phyloP scores from a whole-genome alignment of 2,797 vertebrate species.

The Harpagifer antarcticus region DNA sequence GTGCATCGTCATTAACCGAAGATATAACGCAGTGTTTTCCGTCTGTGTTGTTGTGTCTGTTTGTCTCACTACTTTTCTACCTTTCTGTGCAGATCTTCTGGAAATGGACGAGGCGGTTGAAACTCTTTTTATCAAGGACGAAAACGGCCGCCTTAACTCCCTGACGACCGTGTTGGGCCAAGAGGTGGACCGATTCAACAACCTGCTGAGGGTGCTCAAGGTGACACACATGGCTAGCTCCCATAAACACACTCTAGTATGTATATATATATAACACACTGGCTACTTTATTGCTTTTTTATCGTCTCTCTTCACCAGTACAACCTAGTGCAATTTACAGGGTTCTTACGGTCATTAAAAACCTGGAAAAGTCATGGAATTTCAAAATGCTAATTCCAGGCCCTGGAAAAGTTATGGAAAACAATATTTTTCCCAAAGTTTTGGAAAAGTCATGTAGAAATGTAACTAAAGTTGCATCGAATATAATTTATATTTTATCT shows the following conservation, averaged over 20 bases:
- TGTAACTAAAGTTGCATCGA: too few species aligned
- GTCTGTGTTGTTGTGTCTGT: not conserved
- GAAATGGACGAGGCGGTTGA: slow-evolving; percentile 85
- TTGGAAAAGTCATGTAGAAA: too few species aligned
- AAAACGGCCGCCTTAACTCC: slow-evolving; percentile 85
- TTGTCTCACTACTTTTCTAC: not conserved
- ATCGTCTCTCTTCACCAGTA: too few species aligned
- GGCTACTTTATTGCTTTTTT: too few species aligned
- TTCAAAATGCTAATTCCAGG: too few species aligned
- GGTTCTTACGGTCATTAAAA: too few species aligned
- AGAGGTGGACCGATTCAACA: slow-evolving; percentile 90
- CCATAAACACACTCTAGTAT: not conserved
- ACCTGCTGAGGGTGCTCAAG: slow-evolving; percentile 82
- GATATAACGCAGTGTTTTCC: not conserved
- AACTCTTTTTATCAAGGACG: slow-evolving; percentile 82
- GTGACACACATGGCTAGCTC: slow-evolving; percentile 61
- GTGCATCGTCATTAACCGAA: not conserved
- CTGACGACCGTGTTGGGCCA: slow-evolving; percentile 89
- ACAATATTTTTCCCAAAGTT: too few species aligned
- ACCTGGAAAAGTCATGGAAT: too few species aligned
- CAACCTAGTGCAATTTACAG: too few species aligned
- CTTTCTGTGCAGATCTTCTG: slow-evolving; percentile 78
- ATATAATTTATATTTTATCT: too few species aligned
- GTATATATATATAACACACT: not conserved
- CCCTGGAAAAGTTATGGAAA: too few species aligned